Conservation (phyloP, 2,888 invertebrate species). For the Trissonchulus sp. region DNA sequence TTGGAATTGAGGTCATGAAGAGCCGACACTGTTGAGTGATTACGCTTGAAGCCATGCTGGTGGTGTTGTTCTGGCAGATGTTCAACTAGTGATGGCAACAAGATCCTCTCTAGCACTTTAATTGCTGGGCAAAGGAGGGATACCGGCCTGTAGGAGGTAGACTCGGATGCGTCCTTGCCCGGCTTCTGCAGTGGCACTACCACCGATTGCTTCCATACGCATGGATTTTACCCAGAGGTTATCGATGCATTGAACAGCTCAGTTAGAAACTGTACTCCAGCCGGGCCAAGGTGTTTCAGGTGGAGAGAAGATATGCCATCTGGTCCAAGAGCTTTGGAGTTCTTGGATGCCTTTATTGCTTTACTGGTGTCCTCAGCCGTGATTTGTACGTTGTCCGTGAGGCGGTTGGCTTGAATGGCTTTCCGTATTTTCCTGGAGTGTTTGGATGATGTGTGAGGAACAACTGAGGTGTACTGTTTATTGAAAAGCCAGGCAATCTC, state of each 20-base stretch:
- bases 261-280: neutral
- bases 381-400: too few relatives aligned
- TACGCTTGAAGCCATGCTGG: slow-evolving; percentile 12
- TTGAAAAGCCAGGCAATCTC: neutral
- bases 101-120: neutral
- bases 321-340: neutral
- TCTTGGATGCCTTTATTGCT: neutral
- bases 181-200: slow-evolving; percentile 23
- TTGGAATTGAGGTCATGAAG: neutral
- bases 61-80: slow-evolving; percentile 1
- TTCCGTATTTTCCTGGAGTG: neutral
- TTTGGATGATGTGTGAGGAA: neutral
- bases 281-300: neutral
- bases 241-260: neutral
- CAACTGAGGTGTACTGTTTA: slow-evolving; percentile 4
- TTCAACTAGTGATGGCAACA: neutral
- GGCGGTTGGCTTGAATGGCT: too few relatives aligned
- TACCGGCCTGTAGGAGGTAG: slow-evolving; percentile 3
- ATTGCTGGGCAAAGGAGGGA: slow-evolving; percentile 3
- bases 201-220: neutral
- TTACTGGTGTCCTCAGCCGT: too few relatives aligned
- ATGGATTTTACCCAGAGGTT: neutral
- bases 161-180: neutral
- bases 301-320: neutral
- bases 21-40: neutral